Base-by-base conservation (phyloP, 2,888 invertebrate species). In the Blera fallax region DNA sequence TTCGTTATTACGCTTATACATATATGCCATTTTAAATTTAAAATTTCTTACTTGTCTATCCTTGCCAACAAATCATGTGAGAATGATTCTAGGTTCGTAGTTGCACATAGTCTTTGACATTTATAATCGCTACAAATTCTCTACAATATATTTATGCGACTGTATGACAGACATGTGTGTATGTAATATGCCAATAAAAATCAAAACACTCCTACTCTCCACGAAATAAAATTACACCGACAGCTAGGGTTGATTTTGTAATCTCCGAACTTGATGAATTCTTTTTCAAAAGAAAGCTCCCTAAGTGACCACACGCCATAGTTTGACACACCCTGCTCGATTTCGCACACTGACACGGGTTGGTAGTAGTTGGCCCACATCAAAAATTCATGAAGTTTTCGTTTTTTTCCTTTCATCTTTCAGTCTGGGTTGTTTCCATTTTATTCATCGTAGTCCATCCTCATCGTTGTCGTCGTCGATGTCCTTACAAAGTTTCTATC, bases 361-460 rank as follows among this genome's bases (percentile, higher is more conserved):
- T 73, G 67, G 48, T 62, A n/a, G 67, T 27, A 62, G 73, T 69
- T 52, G 69, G 83, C 83, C 79, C 73, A 45, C 73, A 83, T 83
- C 78, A 83, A 83, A 83, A 48, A 83, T 83, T 74, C 83, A 83
- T 83, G 73, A 62, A 79, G 43, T 64, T 70, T 40, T 45, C 69
- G 60, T 34, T 76, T 48, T 70, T 70, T n/a, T 62, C 11, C 14
- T 14, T 21, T 29, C 21, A 48, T 50, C 45, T 62, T 21, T 32
- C 54, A n/a, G 62, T 69, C 52, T 65, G 52, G 62, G 54, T 40
- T 58, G 43, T 34, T 29, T 67, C 18, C n/a, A 4, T 45, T 27
- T 18, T 34, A 32, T 60, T 45, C 18, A n/a, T 54, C n/a, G 21
- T 11, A 54, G 48, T 60, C 54, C 54, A 50, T 73, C 37, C 56